phyloP scores from a whole-genome alignment of 2,888 invertebrate species.

The Rhabditoides inermis region DNA sequence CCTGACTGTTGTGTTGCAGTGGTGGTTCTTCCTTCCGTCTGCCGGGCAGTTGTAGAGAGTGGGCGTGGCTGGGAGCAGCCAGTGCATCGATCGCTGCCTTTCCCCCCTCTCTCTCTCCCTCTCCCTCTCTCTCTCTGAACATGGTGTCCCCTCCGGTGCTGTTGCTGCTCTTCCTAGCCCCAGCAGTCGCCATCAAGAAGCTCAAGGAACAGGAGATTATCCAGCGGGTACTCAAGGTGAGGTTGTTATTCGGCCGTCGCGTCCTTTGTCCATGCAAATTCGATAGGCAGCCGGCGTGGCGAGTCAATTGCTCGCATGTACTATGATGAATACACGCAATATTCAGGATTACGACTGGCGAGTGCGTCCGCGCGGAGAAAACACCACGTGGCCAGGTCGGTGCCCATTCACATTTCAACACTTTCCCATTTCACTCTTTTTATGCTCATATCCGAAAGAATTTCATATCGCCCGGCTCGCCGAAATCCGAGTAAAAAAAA shows the following conservation, averaged over 20 bases:
- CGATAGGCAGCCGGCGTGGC: too few relatives aligned
- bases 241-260: too few relatives aligned
- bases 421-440: neutral
- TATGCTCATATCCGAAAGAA: too few relatives aligned
- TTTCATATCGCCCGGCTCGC: too few relatives aligned
- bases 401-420: neutral
- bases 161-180: too few relatives aligned
- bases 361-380: conserved; percentile 46
- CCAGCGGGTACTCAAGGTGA: conserved; percentile 38
- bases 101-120: neutral
- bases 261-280: too few relatives aligned
- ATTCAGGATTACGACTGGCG: conserved; percentile 49
- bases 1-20: neutral
- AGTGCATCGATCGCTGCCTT: too few relatives aligned
- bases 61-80: too few relatives aligned
- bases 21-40: neutral
- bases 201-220: conserved; percentile 49
- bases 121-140: neutral
- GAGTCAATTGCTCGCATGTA: too few relatives aligned
- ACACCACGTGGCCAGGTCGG: conserved; percentile 48
- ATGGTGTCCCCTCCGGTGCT: neutral
- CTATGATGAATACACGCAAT: too few relatives aligned
- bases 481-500: neutral
- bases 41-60: too few relatives aligned
- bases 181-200: too few relatives aligned